Evolutionary conservation across 2,113 vertebrate species (phyloP).

Genomic region (Cygnus atratus): DNA sequence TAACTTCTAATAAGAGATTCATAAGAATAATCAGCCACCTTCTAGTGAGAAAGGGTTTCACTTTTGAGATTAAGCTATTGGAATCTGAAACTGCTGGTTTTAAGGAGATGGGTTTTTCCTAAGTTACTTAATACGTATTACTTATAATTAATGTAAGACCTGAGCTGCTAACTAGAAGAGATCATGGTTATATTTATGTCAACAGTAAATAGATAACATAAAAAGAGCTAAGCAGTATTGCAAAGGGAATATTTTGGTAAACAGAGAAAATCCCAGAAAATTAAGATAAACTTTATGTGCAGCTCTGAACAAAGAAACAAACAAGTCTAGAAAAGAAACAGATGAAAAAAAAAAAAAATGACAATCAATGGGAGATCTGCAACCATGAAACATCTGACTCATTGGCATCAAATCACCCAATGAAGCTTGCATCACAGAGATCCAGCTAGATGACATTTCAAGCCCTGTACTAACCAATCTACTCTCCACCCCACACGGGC

Average conservation of each 20-base stretch:
- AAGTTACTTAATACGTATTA: neutral
- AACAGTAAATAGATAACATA: neutral
- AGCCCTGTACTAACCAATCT: neutral
- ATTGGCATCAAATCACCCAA: neutral
- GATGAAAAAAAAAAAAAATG: neutral
- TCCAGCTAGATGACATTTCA: slow-evolving; percentile 58
- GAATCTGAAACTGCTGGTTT: neutral
- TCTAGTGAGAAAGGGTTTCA: neutral
- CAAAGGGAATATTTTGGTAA: neutral
- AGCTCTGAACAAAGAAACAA: neutral
- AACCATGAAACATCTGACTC: slow-evolving; percentile 29
- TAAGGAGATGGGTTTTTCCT: neutral
- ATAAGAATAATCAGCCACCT: neutral
- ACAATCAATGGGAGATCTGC: neutral
- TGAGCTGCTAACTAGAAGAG: neutral
- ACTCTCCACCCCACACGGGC: neutral
- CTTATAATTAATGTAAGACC: neutral
- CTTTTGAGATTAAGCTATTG: neutral
- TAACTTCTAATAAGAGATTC: neutral
- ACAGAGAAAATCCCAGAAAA: neutral
- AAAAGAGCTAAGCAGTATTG: neutral
- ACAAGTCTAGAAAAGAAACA: neutral
- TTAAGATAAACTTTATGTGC: neutral
- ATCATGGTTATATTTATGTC: neutral
- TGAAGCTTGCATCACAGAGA: slow-evolving; percentile 35